phyloP scores from a whole-genome alignment of 2,113 vertebrate species.

The Misgurnus mizolepis region DNA sequence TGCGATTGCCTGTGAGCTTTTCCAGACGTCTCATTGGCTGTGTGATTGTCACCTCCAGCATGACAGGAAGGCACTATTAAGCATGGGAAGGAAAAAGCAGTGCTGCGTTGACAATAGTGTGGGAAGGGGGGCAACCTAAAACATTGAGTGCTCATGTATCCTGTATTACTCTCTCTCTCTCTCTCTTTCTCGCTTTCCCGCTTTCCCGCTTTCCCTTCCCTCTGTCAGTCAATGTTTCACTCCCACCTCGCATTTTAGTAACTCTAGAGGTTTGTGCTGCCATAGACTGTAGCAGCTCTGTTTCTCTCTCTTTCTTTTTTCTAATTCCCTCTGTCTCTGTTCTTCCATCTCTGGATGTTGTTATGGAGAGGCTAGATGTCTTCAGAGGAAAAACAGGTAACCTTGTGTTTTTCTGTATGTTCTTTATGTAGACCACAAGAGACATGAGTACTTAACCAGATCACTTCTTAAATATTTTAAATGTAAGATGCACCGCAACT shows the following conservation, averaged over 20 bases:
- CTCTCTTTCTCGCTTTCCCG: conserved; percentile 22
- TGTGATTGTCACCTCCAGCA: conserved; percentile 31
- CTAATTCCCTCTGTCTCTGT: conserved; percentile 38
- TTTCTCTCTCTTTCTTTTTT: conserved; percentile 27
- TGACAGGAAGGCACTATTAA: conserved; percentile 46
- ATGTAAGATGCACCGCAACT: conserved; percentile 1
- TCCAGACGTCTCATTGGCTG: conserved; percentile 34
- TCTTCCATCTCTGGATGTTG: conserved; percentile 42
- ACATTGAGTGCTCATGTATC: conserved; percentile 45
- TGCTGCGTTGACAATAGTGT: conserved; percentile 49
- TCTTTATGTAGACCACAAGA: conserved; percentile 23
- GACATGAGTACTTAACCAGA: conserved; percentile 4
- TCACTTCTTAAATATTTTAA: conserved; percentile 21
- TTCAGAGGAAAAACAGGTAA: conserved; percentile 69
- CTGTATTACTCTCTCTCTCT: conserved; percentile 44
- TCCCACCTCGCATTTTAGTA: conserved; percentile 34
- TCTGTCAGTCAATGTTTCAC: conserved; percentile 12
- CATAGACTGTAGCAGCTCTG: not conserved
- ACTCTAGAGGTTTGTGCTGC: conserved; percentile 28
- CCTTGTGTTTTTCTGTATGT: conserved; percentile 17
- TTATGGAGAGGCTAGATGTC: conserved; percentile 64
- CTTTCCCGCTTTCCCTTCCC: not conserved
- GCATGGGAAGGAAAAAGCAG: conserved; percentile 50
- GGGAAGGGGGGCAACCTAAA: conserved; percentile 26
- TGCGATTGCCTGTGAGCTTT: not conserved